Evolutionary conservation across 2,888 invertebrate species (phyloP), one percentile per base, ranked within the genome.

Genomic region (Ptychoptera albimana): DNA sequence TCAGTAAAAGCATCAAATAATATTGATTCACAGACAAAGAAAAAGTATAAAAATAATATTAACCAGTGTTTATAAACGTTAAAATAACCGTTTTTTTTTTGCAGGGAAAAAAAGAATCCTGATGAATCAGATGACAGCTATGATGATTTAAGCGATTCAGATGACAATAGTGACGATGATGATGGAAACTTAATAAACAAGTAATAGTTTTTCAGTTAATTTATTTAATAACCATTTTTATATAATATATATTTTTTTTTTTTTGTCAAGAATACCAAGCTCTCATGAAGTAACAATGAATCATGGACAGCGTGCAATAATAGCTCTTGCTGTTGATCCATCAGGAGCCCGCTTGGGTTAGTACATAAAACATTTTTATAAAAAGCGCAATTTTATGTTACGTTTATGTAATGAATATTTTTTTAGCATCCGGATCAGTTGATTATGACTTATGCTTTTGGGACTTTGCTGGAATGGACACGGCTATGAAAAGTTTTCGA

Each of bases 401-500:
- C n/a, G n/a, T n/a, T 43, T 7, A 37, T 32, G 3, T 8, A 35
- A 37, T n/a, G 10, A 32, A 46, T 51, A 9, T 39, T 45, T n/a
- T 29, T 11, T 39, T 88, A 35, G 82, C 88, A 0, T 82, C 87
- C 0, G 98, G 98, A 1, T 91, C 94, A 0, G 79, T 89, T 23
- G 97, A 98, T 62, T 98, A 94, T 63, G 92, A 94, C 53, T 84
- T 98, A 2, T 84, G 85, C 43, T 87, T 98, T 54, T 98, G 93
- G 93, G 98, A 99, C 61, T 98, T 98, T 69, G 89, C 93, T 49
- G 97, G 96, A 5, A 97, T 98, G 94, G 94, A 97, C 61, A 77
- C 86, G 0, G 78, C 84, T 1, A 75, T 93, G 70, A 78, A 85
- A 43, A 87, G 92, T 40, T 98, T 96, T 61, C 75, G 96, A 15